Evolutionary conservation across 2,888 invertebrate species (phyloP), one percentile per base, ranked within the genome.

Genomic region (Biston stratarius): DNA sequence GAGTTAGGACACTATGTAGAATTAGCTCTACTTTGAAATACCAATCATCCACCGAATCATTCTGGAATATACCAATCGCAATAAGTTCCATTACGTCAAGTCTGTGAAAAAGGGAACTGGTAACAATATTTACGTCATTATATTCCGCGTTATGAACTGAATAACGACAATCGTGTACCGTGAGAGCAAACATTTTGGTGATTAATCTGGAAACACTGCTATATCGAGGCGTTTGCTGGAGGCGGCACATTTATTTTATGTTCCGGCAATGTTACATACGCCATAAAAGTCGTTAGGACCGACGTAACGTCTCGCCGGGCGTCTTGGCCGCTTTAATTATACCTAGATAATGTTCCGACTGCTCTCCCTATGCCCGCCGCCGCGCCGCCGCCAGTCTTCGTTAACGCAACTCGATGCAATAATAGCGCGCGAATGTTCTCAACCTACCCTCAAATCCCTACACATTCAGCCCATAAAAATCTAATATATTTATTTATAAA

Each of bases 201-300:
- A 92, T 92, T 92, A 92, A 92, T 92, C 89, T 90, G 86, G 77
- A 82, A 89, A 88, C 85, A 87, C 86, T 80, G 87, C 85, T 88
- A 88, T 89, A 88, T 88, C 86, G 88, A 68, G 73, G 84, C 83
- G 86, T 70, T 71, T 78, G 83, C 87, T 90, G 82, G 88, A 88
- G 88, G 89, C 90, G 89, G 90, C 92, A 92, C 93, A 92, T 93
- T 93, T 91, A 92, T 93, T 93, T 93, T 91, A 93, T 91, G 92
- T 90, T 84, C 90, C 90, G 89, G 91, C 91, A 92, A 92, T 93
- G 94, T 92, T 90, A 92, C 93, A 93, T 93, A 91, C 91, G 91
- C 93, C 87, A 92, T 93, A 93, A 94, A 94, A 92, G 93, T 90
- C 93, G 94, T 93, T 93, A 93, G 90, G 92, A 88, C 90, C 87